Evolutionary conservation across 2,888 invertebrate genomes (phyloP).

Genomic region (Alviniconcha strummeri): DNA sequence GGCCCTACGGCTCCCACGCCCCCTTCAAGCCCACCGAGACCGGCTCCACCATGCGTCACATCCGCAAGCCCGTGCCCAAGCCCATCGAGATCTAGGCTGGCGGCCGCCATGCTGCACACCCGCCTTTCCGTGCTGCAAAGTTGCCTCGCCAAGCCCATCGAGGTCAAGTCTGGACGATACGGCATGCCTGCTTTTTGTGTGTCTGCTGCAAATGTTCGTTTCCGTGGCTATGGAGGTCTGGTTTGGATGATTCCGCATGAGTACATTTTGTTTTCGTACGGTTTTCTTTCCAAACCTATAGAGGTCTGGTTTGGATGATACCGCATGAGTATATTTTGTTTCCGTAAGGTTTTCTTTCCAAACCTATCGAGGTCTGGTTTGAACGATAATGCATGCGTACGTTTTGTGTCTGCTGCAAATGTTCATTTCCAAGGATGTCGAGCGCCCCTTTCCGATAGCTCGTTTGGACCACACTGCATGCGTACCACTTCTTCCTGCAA

Average conservation of each 20-base stretch:
- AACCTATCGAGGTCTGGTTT: too few relatives aligned
- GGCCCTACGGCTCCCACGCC: slow-evolving; percentile 73
- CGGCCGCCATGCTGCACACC: not conserved
- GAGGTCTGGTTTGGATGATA: not conserved
- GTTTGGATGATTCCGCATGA: not conserved
- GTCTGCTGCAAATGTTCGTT: not conserved
- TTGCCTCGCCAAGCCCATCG: too few relatives aligned
- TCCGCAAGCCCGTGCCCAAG: slow-evolving; percentile 73
- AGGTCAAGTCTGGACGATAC: not conserved
- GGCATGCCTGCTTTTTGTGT: not conserved
- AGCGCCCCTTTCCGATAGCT: too few relatives aligned
- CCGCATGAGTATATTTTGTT: too few relatives aligned
- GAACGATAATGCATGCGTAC: too few relatives aligned
- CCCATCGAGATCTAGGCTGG: slow-evolving; percentile 71
- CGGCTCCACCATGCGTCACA: slow-evolving; percentile 72
- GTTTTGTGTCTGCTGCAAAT: too few relatives aligned
- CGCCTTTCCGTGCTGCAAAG: not conserved
- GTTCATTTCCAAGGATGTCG: too few relatives aligned
- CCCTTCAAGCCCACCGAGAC: slow-evolving; percentile 73
- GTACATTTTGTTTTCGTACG: too few relatives aligned
- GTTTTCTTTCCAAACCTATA: too few relatives aligned
- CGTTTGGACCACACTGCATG: too few relatives aligned
- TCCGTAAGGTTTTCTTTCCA: too few relatives aligned
- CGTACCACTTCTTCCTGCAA: too few relatives aligned
- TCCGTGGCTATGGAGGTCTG: not conserved